These are phyloP conservation scores for Thomomys bottae DNA, from an alignment of 2,113 vertebrate species.

Conservation along the genomic window DNA sequence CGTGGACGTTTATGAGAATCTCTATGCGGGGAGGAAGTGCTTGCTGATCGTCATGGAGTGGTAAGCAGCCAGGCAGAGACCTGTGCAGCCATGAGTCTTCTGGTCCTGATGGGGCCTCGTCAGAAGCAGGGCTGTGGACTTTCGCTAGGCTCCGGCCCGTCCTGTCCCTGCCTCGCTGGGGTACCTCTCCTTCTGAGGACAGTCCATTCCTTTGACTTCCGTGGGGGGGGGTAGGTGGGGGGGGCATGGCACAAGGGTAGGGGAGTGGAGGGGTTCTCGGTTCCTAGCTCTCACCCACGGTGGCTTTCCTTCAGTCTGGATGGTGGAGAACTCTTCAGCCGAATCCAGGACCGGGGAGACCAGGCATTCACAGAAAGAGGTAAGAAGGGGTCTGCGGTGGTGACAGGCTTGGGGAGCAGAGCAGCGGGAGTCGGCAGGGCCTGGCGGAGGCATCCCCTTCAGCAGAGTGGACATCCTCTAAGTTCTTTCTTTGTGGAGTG, in stretches of 20 bases:
- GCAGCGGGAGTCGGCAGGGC: background rate
- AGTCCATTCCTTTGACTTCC: background rate
- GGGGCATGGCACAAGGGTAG: accelerated
- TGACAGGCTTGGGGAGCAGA: background rate
- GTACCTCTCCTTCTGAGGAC: background rate
- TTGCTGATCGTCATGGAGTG: slow-evolving; percentile 99
- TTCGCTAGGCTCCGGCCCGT: background rate
- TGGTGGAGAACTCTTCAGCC: slow-evolving; percentile 96
- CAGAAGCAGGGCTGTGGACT: too few relatives aligned
- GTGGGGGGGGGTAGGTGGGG: too few relatives aligned
- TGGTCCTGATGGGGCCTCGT: too few relatives aligned
- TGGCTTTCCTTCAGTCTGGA: slow-evolving; percentile 90
- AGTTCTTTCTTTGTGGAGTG: background rate
- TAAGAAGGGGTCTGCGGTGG: slow-evolving; percentile 69
- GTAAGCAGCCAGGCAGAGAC: slow-evolving; percentile 82
- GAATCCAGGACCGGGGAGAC: slow-evolving; percentile 98
- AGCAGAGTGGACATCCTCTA: background rate
- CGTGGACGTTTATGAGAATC: slow-evolving; percentile 97
- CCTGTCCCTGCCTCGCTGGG: background rate
- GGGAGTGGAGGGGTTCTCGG: too few relatives aligned
- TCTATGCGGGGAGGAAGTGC: slow-evolving; percentile 95
- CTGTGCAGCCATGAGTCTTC: too few relatives aligned
- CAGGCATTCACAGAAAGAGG: slow-evolving; percentile 99
- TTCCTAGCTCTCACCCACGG: background rate
- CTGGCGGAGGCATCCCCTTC: accelerated